Percentiles rank a stretch among this genome's conserved stretches.
phyloP scores from a whole-genome alignment of 1,140 invertebrate species.

The Ganaspis sp. region DNA sequence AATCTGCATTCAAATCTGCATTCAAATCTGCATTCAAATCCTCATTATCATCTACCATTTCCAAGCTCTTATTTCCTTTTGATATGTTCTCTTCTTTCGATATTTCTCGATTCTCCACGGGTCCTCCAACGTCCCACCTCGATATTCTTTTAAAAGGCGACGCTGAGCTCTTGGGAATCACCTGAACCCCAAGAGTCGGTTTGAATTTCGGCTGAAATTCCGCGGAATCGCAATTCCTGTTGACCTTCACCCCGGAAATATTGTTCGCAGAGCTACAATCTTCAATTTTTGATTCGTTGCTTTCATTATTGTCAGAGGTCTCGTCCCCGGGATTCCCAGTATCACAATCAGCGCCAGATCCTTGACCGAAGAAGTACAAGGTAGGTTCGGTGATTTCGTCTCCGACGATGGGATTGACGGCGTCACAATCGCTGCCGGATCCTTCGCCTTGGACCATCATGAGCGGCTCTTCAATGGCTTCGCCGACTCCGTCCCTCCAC shows the following conservation, averaged over 20 bases:
- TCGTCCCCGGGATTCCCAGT: slow-evolving; percentile 80
- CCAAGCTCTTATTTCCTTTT: slow-evolving; percentile 37
- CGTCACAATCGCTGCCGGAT: slow-evolving; percentile 83
- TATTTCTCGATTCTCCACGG: slow-evolving; percentile 60
- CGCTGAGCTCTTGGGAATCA: slow-evolving; percentile 60
- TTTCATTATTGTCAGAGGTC: slow-evolving; percentile 61
- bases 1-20: too few species aligned
- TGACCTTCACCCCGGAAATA: slow-evolving; percentile 52
- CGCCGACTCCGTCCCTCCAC: slow-evolving; percentile 77
- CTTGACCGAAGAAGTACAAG: slow-evolving; percentile 84
- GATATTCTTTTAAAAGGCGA: slow-evolving; percentile 67
- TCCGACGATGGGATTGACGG: slow-evolving; percentile 75
- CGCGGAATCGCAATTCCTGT: slow-evolving; percentile 47
- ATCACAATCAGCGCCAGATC: slow-evolving; percentile 83
- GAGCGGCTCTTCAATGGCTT: slow-evolving; percentile 85
- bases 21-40: too few species aligned
- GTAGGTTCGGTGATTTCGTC: slow-evolving; percentile 85
- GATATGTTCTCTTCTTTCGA: slow-evolving; percentile 70
- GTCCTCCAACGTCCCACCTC: slow-evolving; percentile 75
- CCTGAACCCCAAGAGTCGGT: slow-evolving; percentile 71
- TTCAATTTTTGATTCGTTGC: slow-evolving; percentile 66
- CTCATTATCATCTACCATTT: slow-evolving; percentile 31
- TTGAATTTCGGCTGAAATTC: slow-evolving; percentile 65
- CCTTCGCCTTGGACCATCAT: slow-evolving; percentile 86
- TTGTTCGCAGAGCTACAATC: slow-evolving; percentile 52